Conservation (phyloP, 2,888 invertebrate genomes). For the Amphipyra berbera region DNA sequence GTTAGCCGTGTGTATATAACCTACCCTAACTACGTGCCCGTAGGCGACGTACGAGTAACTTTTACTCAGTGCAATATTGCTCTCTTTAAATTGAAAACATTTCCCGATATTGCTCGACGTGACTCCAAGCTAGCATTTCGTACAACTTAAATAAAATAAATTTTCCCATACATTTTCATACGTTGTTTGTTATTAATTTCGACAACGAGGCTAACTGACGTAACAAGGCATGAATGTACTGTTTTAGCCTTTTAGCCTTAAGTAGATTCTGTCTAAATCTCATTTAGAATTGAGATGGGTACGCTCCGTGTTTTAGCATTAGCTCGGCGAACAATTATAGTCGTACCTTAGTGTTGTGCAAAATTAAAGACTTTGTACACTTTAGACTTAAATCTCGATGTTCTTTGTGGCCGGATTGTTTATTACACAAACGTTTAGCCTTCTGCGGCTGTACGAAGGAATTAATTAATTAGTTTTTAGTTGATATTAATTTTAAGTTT, state of each 20-base stretch:
- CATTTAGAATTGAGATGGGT: conserved; percentile 49
- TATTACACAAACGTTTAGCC: conserved; percentile 10
- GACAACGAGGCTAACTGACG: conserved; percentile 35
- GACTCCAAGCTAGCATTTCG: conserved; percentile 19
- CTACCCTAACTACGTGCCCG: not conserved
- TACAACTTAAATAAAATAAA: conserved; percentile 14
- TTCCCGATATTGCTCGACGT: conserved; percentile 22
- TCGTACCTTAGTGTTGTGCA: conserved; percentile 17
- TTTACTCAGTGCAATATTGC: conserved; percentile 25
- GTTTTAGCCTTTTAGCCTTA: conserved; percentile 28
- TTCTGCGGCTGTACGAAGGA: conserved; percentile 4
- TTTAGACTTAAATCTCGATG: conserved; percentile 24
- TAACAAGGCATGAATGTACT: conserved; percentile 32
- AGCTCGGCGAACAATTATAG: conserved; percentile 31
- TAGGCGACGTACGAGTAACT: not conserved
- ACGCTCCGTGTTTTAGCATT: conserved; percentile 16
- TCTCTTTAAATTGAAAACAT: conserved; percentile 18
- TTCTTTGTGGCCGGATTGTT: conserved; percentile 26
- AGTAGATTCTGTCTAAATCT: conserved; percentile 46
- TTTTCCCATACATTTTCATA: conserved; percentile 15
- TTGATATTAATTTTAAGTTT: conserved; percentile 28
- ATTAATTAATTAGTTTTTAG: conserved; percentile 43
- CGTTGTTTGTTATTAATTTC: conserved; percentile 51
- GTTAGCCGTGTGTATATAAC: not conserved
- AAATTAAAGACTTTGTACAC: conserved; percentile 36